Conservation (phyloP, 2,888 invertebrate species). For the Iphiclides podalirius region DNA sequence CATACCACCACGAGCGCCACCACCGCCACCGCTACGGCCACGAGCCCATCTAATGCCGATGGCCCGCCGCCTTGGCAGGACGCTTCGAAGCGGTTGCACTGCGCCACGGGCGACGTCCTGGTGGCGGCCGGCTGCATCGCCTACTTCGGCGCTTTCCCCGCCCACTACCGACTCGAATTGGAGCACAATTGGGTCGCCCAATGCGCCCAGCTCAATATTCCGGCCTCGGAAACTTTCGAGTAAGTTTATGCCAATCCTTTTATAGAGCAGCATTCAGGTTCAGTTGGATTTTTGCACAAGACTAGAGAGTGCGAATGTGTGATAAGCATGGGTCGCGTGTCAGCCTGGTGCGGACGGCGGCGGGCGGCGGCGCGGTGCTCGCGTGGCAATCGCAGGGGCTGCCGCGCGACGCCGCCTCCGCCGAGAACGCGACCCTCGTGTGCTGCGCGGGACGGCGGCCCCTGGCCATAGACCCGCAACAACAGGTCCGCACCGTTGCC, state of each 20-base stretch:
- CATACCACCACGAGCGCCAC: constrained; percentile 1
- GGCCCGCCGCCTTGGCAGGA: too few relatives aligned
- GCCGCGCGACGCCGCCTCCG: constrained; percentile 92
- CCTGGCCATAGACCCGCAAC: constrained; percentile 96
- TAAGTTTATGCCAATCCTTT: constrained; percentile 41
- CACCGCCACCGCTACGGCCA: not conserved
- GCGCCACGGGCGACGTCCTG: constrained; percentile 92
- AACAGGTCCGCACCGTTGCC: constrained; percentile 85
- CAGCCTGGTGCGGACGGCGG: constrained; percentile 85
- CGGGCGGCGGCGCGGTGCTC: constrained; percentile 92
- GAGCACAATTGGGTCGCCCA: constrained; percentile 84
- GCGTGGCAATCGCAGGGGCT: constrained; percentile 94
- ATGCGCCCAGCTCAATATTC: constrained; percentile 84
- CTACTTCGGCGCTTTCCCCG: constrained; percentile 94
- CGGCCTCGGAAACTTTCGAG: constrained; percentile 85
- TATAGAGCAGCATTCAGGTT: too few relatives aligned
- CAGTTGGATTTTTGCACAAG: too few relatives aligned
- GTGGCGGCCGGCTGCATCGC: constrained; percentile 93
- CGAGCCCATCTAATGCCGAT: too few relatives aligned
- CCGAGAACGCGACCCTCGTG: constrained; percentile 95
- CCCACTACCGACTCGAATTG: constrained; percentile 84
- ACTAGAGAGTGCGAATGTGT: too few relatives aligned
- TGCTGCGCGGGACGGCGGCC: constrained; percentile 92
- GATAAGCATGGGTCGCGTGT: too few relatives aligned
- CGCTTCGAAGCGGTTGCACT: constrained; percentile 83